Conservation (phyloP, 2,797 vertebrate species). For the Myiotriccus ornatus region DNA sequence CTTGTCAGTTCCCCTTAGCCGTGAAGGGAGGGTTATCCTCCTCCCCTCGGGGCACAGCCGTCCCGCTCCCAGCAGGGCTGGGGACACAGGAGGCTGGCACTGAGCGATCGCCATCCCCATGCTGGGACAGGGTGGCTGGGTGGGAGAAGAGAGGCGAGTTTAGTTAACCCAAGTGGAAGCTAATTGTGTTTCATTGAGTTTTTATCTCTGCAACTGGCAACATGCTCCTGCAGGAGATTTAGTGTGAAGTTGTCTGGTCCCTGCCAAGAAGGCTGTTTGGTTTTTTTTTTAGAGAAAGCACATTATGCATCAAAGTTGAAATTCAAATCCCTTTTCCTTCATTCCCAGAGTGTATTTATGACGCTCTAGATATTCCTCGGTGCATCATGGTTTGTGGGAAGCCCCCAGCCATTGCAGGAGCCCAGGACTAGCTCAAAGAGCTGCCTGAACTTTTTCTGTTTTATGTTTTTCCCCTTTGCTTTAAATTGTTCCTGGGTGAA, state of each 20-base stretch:
- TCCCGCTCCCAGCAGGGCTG: neutral
- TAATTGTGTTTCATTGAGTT: conserved; percentile 57
- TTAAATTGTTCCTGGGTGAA: neutral
- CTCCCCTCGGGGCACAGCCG: neutral
- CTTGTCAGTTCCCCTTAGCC: neutral
- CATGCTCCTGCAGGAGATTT: conserved; percentile 46
- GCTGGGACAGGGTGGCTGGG: neutral
- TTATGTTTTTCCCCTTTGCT: neutral
- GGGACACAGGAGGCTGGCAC: neutral
- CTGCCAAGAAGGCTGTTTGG: conserved; percentile 44
- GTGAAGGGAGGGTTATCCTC: neutral
- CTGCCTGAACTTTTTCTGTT: neutral
- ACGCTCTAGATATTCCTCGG: neutral
- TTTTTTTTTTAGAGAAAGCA: conserved; percentile 30
- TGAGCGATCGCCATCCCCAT: fast-evolving
- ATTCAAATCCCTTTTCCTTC: conserved; percentile 37
- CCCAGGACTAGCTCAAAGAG: neutral
- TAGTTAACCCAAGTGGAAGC: conserved; percentile 13
- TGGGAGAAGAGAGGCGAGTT: neutral
- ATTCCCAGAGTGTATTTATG: neutral
- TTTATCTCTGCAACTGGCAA: conserved; percentile 50
- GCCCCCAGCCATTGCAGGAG: neutral
- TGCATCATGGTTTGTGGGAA: neutral
- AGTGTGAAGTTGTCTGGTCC: conserved; percentile 39
- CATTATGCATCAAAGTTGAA: conserved; percentile 55